A percentile compares a stretch with the other conserved stretches of the same genome.
Conservation (phyloP, 2,797 vertebrate species). For the Eulemur mongoz region DNA sequence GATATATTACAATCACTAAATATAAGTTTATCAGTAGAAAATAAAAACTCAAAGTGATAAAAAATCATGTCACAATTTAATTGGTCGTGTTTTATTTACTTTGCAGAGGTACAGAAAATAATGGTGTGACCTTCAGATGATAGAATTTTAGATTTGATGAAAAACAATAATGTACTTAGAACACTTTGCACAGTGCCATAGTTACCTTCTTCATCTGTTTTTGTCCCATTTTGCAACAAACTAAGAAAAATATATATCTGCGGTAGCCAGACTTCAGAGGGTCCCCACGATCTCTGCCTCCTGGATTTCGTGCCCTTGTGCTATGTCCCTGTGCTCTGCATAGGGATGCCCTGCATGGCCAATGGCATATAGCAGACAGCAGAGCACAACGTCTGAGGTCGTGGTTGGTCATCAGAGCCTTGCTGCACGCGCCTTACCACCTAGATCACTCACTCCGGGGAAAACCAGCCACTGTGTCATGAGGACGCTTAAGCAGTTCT, state of each 20-base stretch:
- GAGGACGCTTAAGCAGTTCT: not conserved
- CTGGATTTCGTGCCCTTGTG: not conserved
- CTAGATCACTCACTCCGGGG: not conserved
- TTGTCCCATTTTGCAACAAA: not conserved
- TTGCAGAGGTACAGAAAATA: not conserved
- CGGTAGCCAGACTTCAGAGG: not conserved
- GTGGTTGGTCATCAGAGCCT: not conserved
- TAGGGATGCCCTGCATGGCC: too few relatives aligned
- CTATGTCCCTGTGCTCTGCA: not conserved
- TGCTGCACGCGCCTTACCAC: too few relatives aligned
- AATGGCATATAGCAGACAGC: not conserved
- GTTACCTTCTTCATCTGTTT: not conserved
- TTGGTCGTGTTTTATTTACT: not conserved
- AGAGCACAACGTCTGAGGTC: not conserved
- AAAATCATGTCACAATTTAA: not conserved
- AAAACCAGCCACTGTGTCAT: not conserved
- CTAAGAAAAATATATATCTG: not conserved
- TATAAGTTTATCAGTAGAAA: not conserved
- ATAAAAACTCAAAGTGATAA: not conserved
- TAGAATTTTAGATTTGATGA: not conserved
- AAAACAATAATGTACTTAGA: not conserved
- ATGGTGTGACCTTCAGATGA: not conserved
- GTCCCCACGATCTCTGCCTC: not conserved
- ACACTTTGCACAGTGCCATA: too few relatives aligned
- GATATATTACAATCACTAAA: not conserved